Percentiles rank a stretch among this genome's conserved stretches.
Evolutionary conservation across 2,797 vertebrate species (phyloP).

Genomic region (Anisognathus igniventris): DNA sequence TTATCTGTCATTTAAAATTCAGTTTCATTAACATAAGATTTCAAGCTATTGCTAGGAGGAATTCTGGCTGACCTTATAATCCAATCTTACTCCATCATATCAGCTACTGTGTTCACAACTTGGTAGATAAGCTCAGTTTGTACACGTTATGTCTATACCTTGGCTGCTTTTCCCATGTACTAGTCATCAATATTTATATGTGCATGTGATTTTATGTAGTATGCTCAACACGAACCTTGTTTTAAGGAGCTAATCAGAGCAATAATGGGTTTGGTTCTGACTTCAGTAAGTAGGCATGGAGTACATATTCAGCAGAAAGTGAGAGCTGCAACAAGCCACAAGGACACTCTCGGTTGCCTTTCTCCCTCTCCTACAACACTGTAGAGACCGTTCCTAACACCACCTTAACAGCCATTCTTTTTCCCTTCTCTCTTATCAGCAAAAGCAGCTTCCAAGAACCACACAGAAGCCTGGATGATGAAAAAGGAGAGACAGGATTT

Average conservation of each 20-base stretch:
- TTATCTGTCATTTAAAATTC: background rate
- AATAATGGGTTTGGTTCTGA: background rate
- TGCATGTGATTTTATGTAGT: background rate
- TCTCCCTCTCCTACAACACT: background rate
- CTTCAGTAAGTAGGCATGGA: background rate
- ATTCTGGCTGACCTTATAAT: background rate
- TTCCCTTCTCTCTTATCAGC: background rate
- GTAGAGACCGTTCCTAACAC: background rate
- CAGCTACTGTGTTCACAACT: background rate
- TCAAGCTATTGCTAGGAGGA: background rate
- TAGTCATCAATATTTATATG: fast-evolving
- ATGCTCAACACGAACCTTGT: background rate
- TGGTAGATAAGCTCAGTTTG: background rate
- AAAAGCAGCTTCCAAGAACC: background rate
- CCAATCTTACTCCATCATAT: background rate
- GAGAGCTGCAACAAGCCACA: background rate
- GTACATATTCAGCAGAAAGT: background rate
- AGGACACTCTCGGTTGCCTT: background rate
- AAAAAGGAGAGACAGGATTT: background rate
- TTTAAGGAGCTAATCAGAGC: background rate
- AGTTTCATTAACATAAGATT: background rate
- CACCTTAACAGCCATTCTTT: background rate
- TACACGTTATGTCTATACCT: background rate
- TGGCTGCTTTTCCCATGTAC: background rate
- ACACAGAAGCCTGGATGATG: background rate